Conservation (phyloP, 2,113 vertebrate genomes). For the Nerophis ophidion region DNA sequence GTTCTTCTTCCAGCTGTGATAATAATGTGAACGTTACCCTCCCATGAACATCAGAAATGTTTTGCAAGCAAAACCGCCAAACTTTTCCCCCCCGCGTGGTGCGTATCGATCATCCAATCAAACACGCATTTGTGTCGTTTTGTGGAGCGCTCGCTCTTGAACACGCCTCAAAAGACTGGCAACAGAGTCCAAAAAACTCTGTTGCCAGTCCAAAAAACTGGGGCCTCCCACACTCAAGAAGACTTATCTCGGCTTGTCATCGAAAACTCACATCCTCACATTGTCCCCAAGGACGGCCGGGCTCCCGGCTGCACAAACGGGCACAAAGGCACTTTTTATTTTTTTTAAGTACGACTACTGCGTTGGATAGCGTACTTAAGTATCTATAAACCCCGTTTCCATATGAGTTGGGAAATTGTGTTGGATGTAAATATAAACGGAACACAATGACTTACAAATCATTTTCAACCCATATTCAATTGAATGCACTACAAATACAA, state of each 20-base stretch:
- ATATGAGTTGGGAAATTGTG: too few species aligned
- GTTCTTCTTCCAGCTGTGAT: background rate
- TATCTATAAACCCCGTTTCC: too few species aligned
- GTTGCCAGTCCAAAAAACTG: constrained; percentile 12
- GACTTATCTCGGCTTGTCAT: constrained; percentile 66
- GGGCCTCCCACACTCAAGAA: constrained; percentile 16
- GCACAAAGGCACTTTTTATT: background rate
- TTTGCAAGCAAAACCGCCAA: background rate
- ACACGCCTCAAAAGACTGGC: background rate
- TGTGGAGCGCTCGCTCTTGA: background rate
- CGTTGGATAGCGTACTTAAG: background rate
- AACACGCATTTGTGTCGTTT: too few species aligned
- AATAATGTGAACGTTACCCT: background rate
- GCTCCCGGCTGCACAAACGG: constrained; percentile 53
- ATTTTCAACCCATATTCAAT: too few species aligned
- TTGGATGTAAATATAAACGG: too few species aligned
- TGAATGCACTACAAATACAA: too few species aligned
- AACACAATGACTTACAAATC: too few species aligned
- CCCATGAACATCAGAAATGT: background rate
- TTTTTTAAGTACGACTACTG: background rate
- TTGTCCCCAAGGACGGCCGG: constrained; percentile 70
- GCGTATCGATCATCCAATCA: too few species aligned
- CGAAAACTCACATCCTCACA: constrained; percentile 74
- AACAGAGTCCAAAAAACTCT: constrained; percentile 9
- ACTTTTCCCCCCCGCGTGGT: too few species aligned